A percentile compares a stretch with the other conserved stretches of the same genome.
phyloP scores from a whole-genome alignment of 2,797 vertebrate genomes.

The Enteromius fasciolatus region DNA sequence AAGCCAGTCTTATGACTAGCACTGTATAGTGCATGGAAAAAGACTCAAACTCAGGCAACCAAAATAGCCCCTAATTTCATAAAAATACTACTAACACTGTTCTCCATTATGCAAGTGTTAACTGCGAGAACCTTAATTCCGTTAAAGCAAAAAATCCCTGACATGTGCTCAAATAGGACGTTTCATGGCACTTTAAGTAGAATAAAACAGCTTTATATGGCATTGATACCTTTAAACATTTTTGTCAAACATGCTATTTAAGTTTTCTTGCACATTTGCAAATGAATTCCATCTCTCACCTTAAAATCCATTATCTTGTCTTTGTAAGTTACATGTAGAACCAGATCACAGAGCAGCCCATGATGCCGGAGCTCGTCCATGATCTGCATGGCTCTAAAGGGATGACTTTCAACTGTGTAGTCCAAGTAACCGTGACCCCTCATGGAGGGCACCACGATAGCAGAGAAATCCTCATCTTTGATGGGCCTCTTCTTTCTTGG shows the following conservation, averaged over 20 bases:
- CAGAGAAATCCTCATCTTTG: slow-evolving; percentile 73
- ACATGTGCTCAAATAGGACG: neutral
- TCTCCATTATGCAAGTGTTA: neutral
- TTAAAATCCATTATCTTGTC: slow-evolving; percentile 78
- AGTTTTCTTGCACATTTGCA: neutral
- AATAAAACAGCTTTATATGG: neutral
- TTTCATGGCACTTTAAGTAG: neutral
- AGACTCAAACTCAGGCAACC: neutral
- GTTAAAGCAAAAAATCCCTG: neutral
- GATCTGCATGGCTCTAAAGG: slow-evolving; percentile 71
- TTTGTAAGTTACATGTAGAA: slow-evolving; percentile 78
- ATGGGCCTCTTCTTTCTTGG: slow-evolving; percentile 74
- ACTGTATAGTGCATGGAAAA: neutral
- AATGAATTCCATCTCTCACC: slow-evolving; percentile 63
- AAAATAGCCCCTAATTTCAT: neutral
- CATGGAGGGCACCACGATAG: slow-evolving; percentile 81
- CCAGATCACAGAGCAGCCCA: slow-evolving; percentile 80
- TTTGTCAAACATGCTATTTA: neutral
- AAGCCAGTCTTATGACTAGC: neutral
- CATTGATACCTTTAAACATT: neutral
- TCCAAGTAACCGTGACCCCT: slow-evolving; percentile 81
- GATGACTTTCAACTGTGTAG: slow-evolving; percentile 80
- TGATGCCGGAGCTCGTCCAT: slow-evolving; percentile 82
- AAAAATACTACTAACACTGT: neutral
- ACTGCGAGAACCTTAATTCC: neutral